Evolutionary conservation across 2,113 vertebrate species (phyloP), one percentile per base, ranked within the genome.

Genomic region (Kryptolebias marmoratus): DNA sequence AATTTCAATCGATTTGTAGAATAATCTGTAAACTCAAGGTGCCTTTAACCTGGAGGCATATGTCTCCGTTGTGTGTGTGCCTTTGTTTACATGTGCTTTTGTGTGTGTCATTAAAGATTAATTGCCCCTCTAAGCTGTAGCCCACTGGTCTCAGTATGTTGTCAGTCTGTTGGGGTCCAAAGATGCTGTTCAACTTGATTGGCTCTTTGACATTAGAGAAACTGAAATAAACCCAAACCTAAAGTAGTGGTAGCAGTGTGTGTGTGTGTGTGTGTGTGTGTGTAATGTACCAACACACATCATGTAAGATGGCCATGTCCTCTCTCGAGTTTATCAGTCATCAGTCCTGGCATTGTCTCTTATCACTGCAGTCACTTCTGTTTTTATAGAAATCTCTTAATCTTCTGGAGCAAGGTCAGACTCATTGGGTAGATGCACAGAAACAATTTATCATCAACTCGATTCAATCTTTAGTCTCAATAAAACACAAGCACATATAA

Each of bases 71-170:
- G 50, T 77, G 45, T 50, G 55, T 68, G 57, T 74, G 22, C 60
- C 54, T 52, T 58, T 71, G 36, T 39, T 7, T 50, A 8, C 1
- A 7, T 8, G 3, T 0, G 39, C 0, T 7, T 12, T 32, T 59
- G 60, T 53, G 15, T 31, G 63, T 36, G 9, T 75, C 61, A 77
- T 89, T 64, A 83, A 90, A 83, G 49, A 87, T 87, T 78, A 70
- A 90, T 70, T 70, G 13, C 49, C 66, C 18, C 32, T 14, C 45
- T 75, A 54, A 58, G 73, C n/a, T 28, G 68, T 73, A 73, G 62
- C 73, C 64, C 77, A 45, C 65, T 80, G 30, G 36, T 69, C 67
- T 16, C 74, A 61, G 65, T 73, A 18, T 69, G 69, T 76, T 65
- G 32, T 68, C 63, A 64, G 47, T 82, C 66, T 75, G 60, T 57